Conservation (phyloP, 2,113 vertebrate genomes). For the Chionomys nivalis region DNA sequence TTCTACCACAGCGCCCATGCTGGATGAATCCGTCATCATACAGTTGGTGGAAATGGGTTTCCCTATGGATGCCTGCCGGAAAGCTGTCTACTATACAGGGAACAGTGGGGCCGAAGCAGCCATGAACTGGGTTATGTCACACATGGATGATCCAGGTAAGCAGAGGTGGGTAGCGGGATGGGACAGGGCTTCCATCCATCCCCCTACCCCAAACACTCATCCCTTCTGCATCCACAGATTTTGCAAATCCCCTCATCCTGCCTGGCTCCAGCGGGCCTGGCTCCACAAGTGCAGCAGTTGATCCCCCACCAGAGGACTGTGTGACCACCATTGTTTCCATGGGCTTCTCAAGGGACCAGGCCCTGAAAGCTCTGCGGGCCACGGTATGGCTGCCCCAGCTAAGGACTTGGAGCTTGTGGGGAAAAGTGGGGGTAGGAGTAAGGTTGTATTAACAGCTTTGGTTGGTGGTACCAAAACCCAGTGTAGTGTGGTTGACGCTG, state of each 20-base stretch:
- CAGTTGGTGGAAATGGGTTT: conserved; percentile 99
- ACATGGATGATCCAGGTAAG: conserved; percentile 98
- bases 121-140: conserved; percentile 99
- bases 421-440: neutral
- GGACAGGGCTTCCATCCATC: neutral
- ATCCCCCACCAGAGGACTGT: conserved; percentile 95
- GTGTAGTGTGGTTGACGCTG: neutral
- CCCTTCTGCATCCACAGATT: conserved; percentile 88
- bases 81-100: conserved; percentile 97
- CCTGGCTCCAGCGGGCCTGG: conserved; percentile 93
- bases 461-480: neutral
- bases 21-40: conserved; percentile 96
- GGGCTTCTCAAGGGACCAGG: conserved; percentile 99
- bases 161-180: neutral
- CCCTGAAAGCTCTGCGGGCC: conserved; percentile 95
- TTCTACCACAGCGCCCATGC: conserved; percentile 91
- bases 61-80: conserved; percentile 96
- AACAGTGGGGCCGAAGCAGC: conserved; percentile 97
- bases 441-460: neutral
- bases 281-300: conserved; percentile 89
- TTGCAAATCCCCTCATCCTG: conserved; percentile 94
- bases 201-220: neutral
- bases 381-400: conserved; percentile 87
- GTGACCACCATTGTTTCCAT: conserved; percentile 98
- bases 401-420: neutral